Evolutionary conservation across 2,888 invertebrate genomes (phyloP), one percentile per base, ranked within the genome.

Genomic region (Auanema freiburgensis): DNA sequence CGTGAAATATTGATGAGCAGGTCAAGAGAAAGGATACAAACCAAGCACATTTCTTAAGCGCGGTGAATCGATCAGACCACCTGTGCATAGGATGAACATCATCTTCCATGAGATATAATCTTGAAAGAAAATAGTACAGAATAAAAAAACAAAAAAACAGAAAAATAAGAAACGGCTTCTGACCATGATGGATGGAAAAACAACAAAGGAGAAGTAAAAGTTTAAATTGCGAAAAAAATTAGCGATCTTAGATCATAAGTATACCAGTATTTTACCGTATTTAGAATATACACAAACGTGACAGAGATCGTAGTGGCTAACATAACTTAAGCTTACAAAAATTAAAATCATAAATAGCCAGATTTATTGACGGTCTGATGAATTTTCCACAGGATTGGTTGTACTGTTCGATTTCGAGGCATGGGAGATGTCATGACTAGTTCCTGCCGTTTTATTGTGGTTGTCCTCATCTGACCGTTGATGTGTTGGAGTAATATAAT

Each of bases 1-100:
- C 87, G 52, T 4, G 46, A 46, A 12, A 5, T 44, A 56, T 40
- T 40, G 14, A 12, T 2, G 14, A 21, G 41, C 24, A n/a, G n/a
- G 21, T 24, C 6, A 14, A n/a, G 41, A 16, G 41, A 23, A 42
- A 33, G 46, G 16, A 2, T 16, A 43, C 60, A n/a, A n/a, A 62
- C 62, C 62, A 62, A 11, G 56, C 8, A 56, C 62, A 62, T 12
- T n/a, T 51, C 25, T 56, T 56, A 40, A 62, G 53, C 24, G 55
- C 62, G 24, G 25, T 33, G 50, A 62, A 43, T 14, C 50, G 46
- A 14, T 50, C 50, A 33, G 40, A 42, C 62, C 62, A 62, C n/a
- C 56, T 41, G 16, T 49, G 43, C 43, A 40, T 11, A 23, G 40
- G 21, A n/a, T 16, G 43, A 43, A 12, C n/a, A 33, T 33, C 33